These are phyloP conservation scores for Sarcophaga bullata DNA, from an alignment of 1,140 invertebrate species.

Conservation along the genomic window DNA sequence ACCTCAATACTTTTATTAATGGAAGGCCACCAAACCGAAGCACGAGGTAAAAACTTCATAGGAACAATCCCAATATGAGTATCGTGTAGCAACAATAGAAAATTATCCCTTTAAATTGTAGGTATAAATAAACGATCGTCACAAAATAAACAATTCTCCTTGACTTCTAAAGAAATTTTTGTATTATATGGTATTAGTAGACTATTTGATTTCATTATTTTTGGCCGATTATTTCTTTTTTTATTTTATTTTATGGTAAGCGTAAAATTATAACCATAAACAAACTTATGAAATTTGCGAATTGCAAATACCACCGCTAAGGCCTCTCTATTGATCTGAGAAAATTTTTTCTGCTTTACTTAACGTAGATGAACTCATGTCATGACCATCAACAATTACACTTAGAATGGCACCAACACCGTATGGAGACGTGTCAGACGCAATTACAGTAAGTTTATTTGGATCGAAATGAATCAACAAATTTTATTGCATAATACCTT, in stretches of 20 bases:
- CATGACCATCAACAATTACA: neutral
- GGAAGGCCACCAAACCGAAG: slow-evolving; percentile 3
- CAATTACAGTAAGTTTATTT: slow-evolving; percentile 37
- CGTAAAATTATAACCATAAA: slow-evolving; percentile 40
- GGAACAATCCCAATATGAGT: neutral
- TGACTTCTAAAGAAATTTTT: slow-evolving; percentile 23
- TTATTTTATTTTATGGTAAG: neutral
- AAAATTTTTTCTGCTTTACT: slow-evolving; percentile 46
- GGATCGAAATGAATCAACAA: neutral
- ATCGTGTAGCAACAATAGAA: slow-evolving; percentile 7
- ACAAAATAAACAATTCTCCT: neutral
- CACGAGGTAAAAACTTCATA: neutral
- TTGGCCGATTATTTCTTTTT: neutral
- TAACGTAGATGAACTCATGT: slow-evolving; percentile 44
- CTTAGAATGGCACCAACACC: slow-evolving; percentile 24
- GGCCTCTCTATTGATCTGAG: slow-evolving; percentile 64
- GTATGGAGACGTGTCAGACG: slow-evolving; percentile 26
- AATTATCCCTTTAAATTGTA: neutral
- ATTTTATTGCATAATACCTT: neutral
- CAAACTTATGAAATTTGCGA: slow-evolving; percentile 44
- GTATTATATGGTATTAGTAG: slow-evolving; percentile 1
- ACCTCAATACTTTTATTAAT: neutral
- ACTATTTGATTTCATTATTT: neutral
- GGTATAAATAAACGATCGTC: slow-evolving; percentile 11
- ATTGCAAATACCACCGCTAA: slow-evolving; percentile 62